These are phyloP conservation scores for Rousettus leschenaultii DNA, from an alignment of 2,113 vertebrate species.

Conservation along the genomic window DNA sequence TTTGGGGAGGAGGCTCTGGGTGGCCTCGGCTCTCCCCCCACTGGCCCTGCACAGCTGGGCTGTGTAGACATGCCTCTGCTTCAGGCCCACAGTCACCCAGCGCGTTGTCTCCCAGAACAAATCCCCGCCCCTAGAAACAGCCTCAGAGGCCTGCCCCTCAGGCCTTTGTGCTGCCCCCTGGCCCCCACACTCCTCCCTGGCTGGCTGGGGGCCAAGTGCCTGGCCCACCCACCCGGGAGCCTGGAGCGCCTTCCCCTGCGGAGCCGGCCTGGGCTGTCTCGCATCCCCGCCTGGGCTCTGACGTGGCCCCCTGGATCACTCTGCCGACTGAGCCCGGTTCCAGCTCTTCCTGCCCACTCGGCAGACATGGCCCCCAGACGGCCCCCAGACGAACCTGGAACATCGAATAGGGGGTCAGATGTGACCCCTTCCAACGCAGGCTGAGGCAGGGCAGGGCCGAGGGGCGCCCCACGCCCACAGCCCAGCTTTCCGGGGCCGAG, in stretches of 20 bases:
- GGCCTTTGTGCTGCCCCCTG: no score
- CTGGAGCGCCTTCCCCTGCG: not conserved
- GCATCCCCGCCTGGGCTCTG: not conserved
- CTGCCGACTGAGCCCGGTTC: not conserved
- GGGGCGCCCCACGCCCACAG: not conserved
- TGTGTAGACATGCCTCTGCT: not conserved
- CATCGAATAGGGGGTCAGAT: not conserved
- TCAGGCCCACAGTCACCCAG: not conserved
- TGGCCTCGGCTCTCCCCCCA: not conserved
- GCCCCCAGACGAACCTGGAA: not conserved
- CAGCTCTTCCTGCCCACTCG: not conserved
- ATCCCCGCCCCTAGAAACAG: not conserved
- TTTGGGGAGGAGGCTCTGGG: not conserved
- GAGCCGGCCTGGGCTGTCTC: not conserved
- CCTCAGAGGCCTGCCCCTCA: not conserved
- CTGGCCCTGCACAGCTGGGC: not conserved
- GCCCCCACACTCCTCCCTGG: no score
- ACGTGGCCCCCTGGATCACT: not conserved
- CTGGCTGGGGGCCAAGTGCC: not conserved
- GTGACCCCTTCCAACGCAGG: not conserved
- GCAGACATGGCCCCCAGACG: no score
- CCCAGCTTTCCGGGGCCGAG: constrained; percentile 59
- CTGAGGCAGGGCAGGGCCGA: not conserved
- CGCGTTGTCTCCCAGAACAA: not conserved
- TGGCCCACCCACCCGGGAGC: not conserved